phyloP scores from a whole-genome alignment of 2,888 invertebrate genomes.

The Tipula helvola region DNA sequence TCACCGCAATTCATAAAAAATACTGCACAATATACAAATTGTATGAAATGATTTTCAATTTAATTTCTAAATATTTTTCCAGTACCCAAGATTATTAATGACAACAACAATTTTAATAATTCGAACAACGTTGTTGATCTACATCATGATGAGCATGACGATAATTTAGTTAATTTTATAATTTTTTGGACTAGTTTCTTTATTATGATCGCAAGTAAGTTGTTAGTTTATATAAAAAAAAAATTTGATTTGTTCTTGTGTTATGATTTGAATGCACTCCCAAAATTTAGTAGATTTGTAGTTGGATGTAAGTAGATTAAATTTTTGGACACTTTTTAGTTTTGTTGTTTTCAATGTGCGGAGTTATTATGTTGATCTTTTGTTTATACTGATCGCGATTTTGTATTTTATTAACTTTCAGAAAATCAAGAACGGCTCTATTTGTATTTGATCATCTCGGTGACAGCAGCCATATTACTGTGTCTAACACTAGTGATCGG shows the following conservation, averaged over 20 bases:
- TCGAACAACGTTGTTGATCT: neutral
- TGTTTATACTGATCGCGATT: neutral
- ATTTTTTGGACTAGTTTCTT: neutral
- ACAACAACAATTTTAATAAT: neutral
- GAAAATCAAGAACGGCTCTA: conserved; percentile 49
- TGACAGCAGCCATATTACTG: conserved; percentile 56
- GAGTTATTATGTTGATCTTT: neutral
- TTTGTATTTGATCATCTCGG: conserved; percentile 68
- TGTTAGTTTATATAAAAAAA: neutral
- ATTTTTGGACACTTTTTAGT: neutral
- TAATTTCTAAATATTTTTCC: neutral
- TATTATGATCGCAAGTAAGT: neutral
- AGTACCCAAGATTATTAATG: neutral
- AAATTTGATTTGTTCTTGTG: neutral
- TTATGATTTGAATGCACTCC: neutral
- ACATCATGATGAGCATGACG: neutral
- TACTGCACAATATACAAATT: neutral
- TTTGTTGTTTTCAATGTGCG: neutral
- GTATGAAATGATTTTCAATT: neutral
- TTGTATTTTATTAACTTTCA: conserved; percentile 18
- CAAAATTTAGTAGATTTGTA: neutral
- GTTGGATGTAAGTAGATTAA: neutral
- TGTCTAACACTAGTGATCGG: conserved; percentile 59
- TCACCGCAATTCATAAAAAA: neutral
- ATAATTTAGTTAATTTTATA: neutral